These are phyloP conservation scores for Drosophila nigromelanica DNA, from an alignment of 1,140 invertebrate genomes.

Conservation along the genomic window DNA sequence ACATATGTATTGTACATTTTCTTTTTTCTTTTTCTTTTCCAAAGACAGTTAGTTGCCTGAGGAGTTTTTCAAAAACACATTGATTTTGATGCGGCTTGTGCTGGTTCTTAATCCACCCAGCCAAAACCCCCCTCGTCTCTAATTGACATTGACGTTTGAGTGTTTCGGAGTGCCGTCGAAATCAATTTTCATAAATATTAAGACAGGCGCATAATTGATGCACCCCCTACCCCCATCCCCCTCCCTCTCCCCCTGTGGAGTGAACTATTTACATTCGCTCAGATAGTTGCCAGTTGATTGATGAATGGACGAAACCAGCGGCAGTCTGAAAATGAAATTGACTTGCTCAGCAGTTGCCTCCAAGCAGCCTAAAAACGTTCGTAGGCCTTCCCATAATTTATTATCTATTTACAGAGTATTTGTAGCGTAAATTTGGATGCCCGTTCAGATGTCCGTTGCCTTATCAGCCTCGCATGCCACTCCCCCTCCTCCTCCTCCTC, in stretches of 20 bases:
- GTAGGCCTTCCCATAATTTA: slow-evolving; percentile 54
- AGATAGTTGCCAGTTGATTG: slow-evolving; percentile 63
- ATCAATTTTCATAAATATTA: slow-evolving; percentile 82
- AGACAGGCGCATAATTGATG: slow-evolving; percentile 80
- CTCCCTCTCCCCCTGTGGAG: neutral
- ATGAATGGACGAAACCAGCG: slow-evolving; percentile 62
- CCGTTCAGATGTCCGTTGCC: slow-evolving; percentile 39
- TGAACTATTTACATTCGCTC: slow-evolving; percentile 59
- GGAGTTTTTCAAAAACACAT: neutral
- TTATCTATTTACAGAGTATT: slow-evolving; percentile 71
- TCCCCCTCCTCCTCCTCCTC: neutral
- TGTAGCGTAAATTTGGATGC: slow-evolving; percentile 64
- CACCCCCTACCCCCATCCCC: slow-evolving; percentile 30
- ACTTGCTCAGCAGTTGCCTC: slow-evolving; percentile 17
- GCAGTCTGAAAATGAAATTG: neutral
- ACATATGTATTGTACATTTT: neutral
- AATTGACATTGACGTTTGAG: slow-evolving; percentile 77
- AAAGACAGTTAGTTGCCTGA: neutral
- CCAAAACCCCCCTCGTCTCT: slow-evolving; percentile 14
- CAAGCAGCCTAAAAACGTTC: slow-evolving; percentile 5
- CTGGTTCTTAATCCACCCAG: slow-evolving; percentile 26
- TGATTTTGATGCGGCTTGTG: slow-evolving; percentile 1
- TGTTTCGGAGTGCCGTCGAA: slow-evolving; percentile 54
- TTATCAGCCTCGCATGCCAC: slow-evolving; percentile 20
- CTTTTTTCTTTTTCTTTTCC: neutral